Evolutionary conservation across 2,888 invertebrate genomes (phyloP).

Genomic region (Drosophila rellima): DNA sequence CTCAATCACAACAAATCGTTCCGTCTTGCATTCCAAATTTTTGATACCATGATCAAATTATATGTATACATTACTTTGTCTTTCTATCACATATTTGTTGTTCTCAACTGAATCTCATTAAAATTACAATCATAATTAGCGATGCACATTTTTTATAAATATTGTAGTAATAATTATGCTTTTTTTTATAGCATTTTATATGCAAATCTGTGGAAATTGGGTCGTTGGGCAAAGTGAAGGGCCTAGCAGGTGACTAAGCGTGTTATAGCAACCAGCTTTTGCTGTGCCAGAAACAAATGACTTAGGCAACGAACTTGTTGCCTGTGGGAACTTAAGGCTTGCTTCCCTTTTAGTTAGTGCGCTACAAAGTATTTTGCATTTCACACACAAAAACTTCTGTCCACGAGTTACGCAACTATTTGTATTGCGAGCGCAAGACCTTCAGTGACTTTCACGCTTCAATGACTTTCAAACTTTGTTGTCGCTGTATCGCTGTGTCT

Average conservation of each 20-base stretch:
- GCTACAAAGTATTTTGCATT: conserved; percentile 3
- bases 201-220: conserved; percentile 75
- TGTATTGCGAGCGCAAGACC: conserved; percentile 54
- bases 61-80: conserved; percentile 17
- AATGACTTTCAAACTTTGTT: conserved; percentile 56
- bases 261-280: conserved; percentile 30
- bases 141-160: conserved; percentile 35
- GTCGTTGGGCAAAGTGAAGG: conserved; percentile 61
- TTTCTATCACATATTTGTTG: background rate
- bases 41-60: conserved; percentile 33
- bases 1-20: background rate
- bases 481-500: conserved; percentile 9
- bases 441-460: conserved; percentile 78
- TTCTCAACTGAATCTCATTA: conserved; percentile 42
- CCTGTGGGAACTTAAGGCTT: conserved; percentile 4
- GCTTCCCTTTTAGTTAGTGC: conserved; percentile 29
- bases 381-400: conserved; percentile 23
- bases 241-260: conserved; percentile 38
- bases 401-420: conserved; percentile 48
- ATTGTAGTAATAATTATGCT: conserved; percentile 31
- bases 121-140: conserved; percentile 61
- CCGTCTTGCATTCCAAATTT: background rate
- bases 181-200: conserved; percentile 57
- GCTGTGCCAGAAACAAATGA: conserved; percentile 11
- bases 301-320: conserved; percentile 23